These are phyloP conservation scores for Eulemur rubriventer DNA, from an alignment of 2,797 vertebrate species.

Conservation along the genomic window DNA sequence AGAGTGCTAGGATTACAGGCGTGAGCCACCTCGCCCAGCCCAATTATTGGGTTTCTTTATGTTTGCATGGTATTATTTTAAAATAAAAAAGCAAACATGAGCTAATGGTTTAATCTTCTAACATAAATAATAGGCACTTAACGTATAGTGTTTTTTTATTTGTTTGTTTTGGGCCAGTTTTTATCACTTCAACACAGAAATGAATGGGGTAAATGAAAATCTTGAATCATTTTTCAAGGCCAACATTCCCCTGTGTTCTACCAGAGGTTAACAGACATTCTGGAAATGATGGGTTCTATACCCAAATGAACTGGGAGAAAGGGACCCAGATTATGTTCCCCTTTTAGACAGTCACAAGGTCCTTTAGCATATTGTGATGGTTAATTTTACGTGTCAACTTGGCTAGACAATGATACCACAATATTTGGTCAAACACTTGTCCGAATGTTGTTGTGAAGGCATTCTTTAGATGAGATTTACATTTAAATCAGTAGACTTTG, in stretches of 20 bases:
- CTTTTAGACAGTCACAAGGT: not conserved
- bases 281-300: not conserved
- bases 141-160: not conserved
- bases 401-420: not conserved
- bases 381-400: not conserved
- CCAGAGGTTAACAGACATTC: not conserved
- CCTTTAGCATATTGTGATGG: not conserved
- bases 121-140: not conserved
- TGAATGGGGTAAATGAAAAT: not conserved
- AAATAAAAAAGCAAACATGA: slow-evolving; percentile 1
- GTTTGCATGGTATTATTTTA: not conserved
- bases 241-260: not conserved
- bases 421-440: not conserved
- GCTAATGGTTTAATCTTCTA: slow-evolving; percentile 14
- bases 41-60: not conserved
- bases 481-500: not conserved
- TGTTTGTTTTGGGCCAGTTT: not conserved
- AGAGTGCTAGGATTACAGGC: too few relatives aligned
- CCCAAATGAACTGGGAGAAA: not conserved
- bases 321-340: not conserved
- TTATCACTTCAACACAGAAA: not conserved
- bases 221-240: not conserved
- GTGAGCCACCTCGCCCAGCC: too few relatives aligned
- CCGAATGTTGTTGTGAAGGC: not conserved
- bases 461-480: not conserved